Evolutionary conservation across 2,888 invertebrate genomes (phyloP), one percentile per base, ranked within the genome.

Genomic region (Alcis repandata): DNA sequence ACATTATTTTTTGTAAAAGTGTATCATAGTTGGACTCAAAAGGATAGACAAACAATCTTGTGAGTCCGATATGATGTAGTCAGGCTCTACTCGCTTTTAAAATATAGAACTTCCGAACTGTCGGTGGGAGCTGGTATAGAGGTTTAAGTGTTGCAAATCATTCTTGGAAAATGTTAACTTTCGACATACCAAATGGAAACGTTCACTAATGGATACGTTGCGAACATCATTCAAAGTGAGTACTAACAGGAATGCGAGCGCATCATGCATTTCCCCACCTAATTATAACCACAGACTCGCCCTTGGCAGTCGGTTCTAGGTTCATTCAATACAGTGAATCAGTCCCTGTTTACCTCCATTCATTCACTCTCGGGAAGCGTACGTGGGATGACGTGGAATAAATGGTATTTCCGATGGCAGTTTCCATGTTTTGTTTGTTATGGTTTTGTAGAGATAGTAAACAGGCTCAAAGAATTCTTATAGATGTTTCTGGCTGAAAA

Each of bases 301-400:
- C 60, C 57, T 60, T 57, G 60, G 57, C 48, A 56, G 54, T 40
- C 43, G 32, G 41, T 33, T 52, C 56, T 65, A 68, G 60, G 58
- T 68, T 67, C 71, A 69, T 73, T 69, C 68, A 71, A 67, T 60
- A 38, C 52, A 58, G 19, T 73, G 71, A 73, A 33, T 71, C 71
- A 71, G 43, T 61, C 49, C 48, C 17, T 73, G 71, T 73, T 73
- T 71, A 69, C 69, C 67, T 66, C 59, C 56, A 63, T 70, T 70
- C 72, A 71, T 73, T 68, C 71, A 65, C 58, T 69, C 62, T 20
- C 53, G 61, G 60, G 59, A 65, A 52, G 13, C 46, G 64, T 62
- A 67, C 61, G 63, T 66, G 58, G 64, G 54, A 36, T 48, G 56
- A 36, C 53, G 67, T 60, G 32, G 27, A 45, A 58, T 59, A 63